phyloP scores from a whole-genome alignment of 2,888 invertebrate genomes.

The Uloborus plumipes region DNA sequence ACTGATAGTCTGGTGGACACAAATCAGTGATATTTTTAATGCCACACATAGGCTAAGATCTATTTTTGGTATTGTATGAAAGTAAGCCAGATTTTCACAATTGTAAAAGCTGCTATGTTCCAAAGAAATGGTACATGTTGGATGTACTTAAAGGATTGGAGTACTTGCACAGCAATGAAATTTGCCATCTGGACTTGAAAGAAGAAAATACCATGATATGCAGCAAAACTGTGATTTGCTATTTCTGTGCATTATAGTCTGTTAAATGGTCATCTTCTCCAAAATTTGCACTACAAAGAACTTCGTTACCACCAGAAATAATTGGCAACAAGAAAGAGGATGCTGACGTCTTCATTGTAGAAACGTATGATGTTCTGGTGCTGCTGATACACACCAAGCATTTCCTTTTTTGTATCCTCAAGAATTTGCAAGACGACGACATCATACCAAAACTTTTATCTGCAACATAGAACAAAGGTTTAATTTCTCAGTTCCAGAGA shows the following conservation, averaged over 20 bases:
- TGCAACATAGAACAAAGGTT: background rate
- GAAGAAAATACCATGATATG: constrained; percentile 35
- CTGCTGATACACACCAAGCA: constrained; percentile 14
- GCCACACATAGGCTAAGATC: constrained; percentile 23
- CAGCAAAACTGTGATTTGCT: constrained; percentile 22
- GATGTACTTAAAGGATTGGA: constrained; percentile 24
- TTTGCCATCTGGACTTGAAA: constrained; percentile 31
- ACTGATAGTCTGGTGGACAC: background rate
- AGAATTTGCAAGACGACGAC: constrained; percentile 5
- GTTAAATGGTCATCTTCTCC: background rate
- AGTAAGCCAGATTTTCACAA: constrained; percentile 3
- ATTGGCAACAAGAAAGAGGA: background rate
- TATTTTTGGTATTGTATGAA: constrained; percentile 23
- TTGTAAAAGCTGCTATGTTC: background rate
- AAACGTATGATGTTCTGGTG: constrained; percentile 22
- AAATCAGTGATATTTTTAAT: background rate
- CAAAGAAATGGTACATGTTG: constrained; percentile 13
- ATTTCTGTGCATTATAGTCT: constrained; percentile 20
- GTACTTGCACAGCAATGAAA: constrained; percentile 10
- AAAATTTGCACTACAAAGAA: constrained; percentile 11
- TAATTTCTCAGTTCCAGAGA: background rate
- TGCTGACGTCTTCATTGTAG: constrained; percentile 8
- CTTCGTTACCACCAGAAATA: constrained; percentile 23
- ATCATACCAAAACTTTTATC: constrained; percentile 25
- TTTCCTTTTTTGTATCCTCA: background rate